phyloP scores from a whole-genome alignment of 2,113 vertebrate species.

The Caranx melampygus region DNA sequence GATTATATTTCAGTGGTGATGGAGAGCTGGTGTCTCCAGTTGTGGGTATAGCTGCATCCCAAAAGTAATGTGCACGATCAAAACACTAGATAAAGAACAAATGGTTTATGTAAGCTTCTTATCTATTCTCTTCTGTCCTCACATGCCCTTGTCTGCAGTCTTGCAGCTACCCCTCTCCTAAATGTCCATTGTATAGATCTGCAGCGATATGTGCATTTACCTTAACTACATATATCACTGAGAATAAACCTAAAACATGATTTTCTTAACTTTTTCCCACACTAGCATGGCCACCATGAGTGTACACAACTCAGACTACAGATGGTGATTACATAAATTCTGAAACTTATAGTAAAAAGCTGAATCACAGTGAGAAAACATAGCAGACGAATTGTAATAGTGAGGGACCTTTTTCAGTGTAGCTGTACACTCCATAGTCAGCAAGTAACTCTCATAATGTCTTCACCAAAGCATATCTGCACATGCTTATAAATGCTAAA shows the following conservation, averaged over 20 bases:
- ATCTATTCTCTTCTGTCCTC: neutral
- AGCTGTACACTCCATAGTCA: constrained; percentile 3
- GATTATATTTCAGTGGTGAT: neutral
- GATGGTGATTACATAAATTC: neutral
- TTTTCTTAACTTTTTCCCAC: neutral
- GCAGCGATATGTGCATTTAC: neutral
- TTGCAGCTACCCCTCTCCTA: neutral
- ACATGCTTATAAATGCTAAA: constrained; percentile 49
- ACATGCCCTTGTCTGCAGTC: neutral
- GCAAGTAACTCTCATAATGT: constrained; percentile 32
- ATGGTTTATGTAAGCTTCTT: constrained; percentile 9
- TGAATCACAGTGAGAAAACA: neutral
- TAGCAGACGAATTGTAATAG: constrained; percentile 15
- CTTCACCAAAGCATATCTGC: constrained; percentile 36
- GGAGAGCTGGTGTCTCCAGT: constrained; percentile 8
- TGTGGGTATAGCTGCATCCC: neutral
- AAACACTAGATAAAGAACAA: constrained; percentile 1
- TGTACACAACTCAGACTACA: neutral
- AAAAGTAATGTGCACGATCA: neutral
- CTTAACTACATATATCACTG: neutral
- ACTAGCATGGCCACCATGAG: neutral
- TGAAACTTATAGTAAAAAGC: constrained; percentile 9
- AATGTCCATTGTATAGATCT: neutral
- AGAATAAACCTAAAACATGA: neutral
- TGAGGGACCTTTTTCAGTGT: neutral